Evolutionary conservation across 2,888 invertebrate genomes (phyloP).

Genomic region (Chirona hameri): DNA sequence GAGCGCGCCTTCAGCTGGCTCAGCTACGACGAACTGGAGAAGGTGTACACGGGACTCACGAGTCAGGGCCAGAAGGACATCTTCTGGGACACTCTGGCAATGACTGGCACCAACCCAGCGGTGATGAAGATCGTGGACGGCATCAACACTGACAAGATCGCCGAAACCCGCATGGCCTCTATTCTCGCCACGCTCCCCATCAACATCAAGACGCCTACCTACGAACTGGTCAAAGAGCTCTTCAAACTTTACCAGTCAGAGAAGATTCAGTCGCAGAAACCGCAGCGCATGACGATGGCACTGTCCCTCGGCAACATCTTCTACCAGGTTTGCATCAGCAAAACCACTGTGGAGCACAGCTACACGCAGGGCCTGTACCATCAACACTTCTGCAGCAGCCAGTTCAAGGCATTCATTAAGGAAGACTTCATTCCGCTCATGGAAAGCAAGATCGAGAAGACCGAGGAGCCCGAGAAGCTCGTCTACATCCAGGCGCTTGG

Average conservation of each 20-base stretch:
- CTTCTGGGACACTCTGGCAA: conserved; percentile 39
- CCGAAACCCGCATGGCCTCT: conserved; percentile 42
- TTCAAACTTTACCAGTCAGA: conserved; percentile 33
- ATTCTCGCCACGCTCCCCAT: conserved; percentile 43
- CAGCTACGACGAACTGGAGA: conserved; percentile 40
- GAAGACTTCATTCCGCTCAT: neutral
- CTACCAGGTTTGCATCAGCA: conserved; percentile 1
- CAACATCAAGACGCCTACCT: conserved; percentile 45
- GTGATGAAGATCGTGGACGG: conserved; percentile 44
- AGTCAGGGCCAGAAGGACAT: conserved; percentile 35
- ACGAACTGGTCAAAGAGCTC: conserved; percentile 43
- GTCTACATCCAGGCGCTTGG: conserved; percentile 45
- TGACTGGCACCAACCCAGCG: conserved; percentile 46
- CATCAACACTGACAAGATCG: conserved; percentile 39
- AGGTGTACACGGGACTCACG: conserved; percentile 40
- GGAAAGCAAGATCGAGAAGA: neutral
- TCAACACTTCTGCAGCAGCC: neutral
- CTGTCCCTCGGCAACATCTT: neutral
- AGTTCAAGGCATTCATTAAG: neutral
- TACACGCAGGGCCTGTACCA: neutral
- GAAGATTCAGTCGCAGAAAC: neutral
- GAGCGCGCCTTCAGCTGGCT: conserved; percentile 41
- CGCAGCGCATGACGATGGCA: neutral
- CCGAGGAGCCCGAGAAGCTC: conserved; percentile 37
- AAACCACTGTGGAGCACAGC: neutral